phyloP scores from a whole-genome alignment of 1,140 invertebrate genomes.

The Arctopsyche grandis region DNA sequence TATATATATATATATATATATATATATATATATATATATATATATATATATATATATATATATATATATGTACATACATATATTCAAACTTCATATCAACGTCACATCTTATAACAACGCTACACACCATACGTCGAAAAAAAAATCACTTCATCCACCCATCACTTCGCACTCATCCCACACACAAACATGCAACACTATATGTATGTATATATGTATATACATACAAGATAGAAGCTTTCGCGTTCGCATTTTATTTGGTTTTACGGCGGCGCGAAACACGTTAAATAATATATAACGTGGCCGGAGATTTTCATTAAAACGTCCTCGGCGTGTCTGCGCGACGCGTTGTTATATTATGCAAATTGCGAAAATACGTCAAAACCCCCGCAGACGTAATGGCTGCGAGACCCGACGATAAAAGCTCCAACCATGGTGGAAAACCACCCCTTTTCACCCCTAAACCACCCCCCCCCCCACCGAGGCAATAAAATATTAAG shows the following conservation, averaged over 20 bases:
- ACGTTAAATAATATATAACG: slow-evolving; percentile 41
- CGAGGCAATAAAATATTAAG: slow-evolving; percentile 53
- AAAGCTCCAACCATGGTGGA: not conserved
- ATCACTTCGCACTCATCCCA: too few species aligned
- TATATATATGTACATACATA: too few species aligned
- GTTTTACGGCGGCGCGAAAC: slow-evolving; percentile 2
- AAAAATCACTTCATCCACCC: too few species aligned
- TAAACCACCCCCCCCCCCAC: not conserved
- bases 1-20: too few species aligned
- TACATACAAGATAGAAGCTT: not conserved
- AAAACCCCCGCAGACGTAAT: slow-evolving; percentile 26
- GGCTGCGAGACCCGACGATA: slow-evolving; percentile 11
- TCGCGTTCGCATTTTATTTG: slow-evolving; percentile 28
- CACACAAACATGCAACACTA: not conserved
- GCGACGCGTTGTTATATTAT: slow-evolving; percentile 45
- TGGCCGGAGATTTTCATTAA: slow-evolving; percentile 51
- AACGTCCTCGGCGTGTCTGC: slow-evolving; percentile 38
- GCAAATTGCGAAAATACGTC: slow-evolving; percentile 54
- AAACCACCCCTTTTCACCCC: not conserved
- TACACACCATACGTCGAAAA: too few species aligned
- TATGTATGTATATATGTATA: not conserved
- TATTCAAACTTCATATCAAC: too few species aligned
- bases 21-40: too few species aligned
- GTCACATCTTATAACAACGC: too few species aligned
- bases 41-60: too few species aligned